These are phyloP conservation scores for Nettapus auritus DNA, from an alignment of 2,113 vertebrate species.

Conservation along the genomic window DNA sequence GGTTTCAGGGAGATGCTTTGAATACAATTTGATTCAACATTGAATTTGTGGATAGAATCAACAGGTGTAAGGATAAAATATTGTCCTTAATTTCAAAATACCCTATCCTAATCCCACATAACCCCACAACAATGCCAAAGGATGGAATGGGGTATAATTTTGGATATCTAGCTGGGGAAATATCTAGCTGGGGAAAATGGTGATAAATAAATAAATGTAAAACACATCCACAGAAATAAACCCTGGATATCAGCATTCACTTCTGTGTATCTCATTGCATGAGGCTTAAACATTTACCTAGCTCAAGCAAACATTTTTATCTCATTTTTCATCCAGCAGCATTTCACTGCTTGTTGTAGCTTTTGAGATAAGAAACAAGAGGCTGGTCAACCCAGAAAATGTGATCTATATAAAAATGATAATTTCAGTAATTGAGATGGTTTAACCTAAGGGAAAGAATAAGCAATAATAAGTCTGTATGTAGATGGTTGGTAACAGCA, in stretches of 20 bases:
- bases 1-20: rapidly evolving
- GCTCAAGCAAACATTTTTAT: not conserved
- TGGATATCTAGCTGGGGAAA: not conserved
- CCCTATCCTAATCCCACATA: not conserved
- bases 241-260: not conserved
- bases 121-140: not conserved
- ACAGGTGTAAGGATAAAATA: not conserved
- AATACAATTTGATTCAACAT: rapidly evolving
- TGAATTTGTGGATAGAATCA: not conserved
- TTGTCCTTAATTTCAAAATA: not conserved
- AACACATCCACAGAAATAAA: not conserved
- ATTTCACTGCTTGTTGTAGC: not conserved
- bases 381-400: not conserved
- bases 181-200: not conserved
- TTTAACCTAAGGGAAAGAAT: not conserved
- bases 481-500: not conserved
- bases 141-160: not conserved
- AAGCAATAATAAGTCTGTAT: not conserved
- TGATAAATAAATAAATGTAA: not conserved
- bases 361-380: not conserved
- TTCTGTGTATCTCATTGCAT: not conserved
- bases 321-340: not conserved
- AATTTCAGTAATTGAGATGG: not conserved
- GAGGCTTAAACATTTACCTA: not conserved
- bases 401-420: not conserved